Evolutionary conservation across 2,797 vertebrate species (phyloP).

Genomic region (Tarsius wallacei): DNA sequence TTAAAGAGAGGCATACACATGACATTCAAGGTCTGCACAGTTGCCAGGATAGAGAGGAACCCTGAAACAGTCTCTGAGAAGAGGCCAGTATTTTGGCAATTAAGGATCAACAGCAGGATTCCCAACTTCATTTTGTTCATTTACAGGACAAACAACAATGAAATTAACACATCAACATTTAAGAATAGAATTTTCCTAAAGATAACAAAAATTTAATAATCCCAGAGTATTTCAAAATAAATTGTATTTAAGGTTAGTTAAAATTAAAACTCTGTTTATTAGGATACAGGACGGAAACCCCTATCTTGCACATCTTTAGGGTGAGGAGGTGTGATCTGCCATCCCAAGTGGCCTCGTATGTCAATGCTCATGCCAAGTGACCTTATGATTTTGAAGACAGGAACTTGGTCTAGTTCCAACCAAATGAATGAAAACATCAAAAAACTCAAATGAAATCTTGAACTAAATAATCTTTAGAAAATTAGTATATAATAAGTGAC

Average conservation of each 20-base stretch:
- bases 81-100: not conserved
- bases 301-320: not conserved
- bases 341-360: not conserved
- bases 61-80: not conserved
- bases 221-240: not conserved
- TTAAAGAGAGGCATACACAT: not conserved
- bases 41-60: not conserved
- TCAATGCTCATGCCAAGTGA: not conserved
- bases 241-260: not conserved
- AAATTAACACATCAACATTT: slow-evolving; percentile 17
- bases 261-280: not conserved
- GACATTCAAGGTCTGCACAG: not conserved
- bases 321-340: not conserved
- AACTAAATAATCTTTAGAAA: slow-evolving; percentile 52
- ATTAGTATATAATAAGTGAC: slow-evolving; percentile 49
- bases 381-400: not conserved
- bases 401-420: not conserved
- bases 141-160: not conserved
- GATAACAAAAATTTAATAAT: not conserved
- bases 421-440: slow-evolving; percentile 60
- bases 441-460: slow-evolving; percentile 8
- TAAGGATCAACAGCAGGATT: not conserved
- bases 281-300: slow-evolving; percentile 6
- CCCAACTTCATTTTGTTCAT: not conserved
- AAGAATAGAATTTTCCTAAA: slow-evolving; percentile 12